These are phyloP conservation scores for Amphipoea oculea DNA, from an alignment of 2,888 invertebrate species.

Conservation along the genomic window DNA sequence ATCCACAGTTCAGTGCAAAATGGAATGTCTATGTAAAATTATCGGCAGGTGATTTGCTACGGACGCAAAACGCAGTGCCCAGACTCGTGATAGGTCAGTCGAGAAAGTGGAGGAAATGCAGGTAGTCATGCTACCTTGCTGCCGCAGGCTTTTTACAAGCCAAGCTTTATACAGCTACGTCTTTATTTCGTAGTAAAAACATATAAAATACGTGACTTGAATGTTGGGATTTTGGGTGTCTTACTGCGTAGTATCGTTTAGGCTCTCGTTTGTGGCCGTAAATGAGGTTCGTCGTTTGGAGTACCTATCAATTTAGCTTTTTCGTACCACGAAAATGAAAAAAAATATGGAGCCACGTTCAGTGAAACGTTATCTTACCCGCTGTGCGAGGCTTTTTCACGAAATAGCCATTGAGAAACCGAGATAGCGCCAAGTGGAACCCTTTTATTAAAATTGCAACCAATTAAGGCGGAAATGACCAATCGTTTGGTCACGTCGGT, in stretches of 20 bases:
- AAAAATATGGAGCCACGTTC: slow-evolving; percentile 1
- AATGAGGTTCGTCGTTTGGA: slow-evolving; percentile 45
- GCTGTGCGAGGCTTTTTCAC: slow-evolving; percentile 9
- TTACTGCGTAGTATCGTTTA: slow-evolving; percentile 24
- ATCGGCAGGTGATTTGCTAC: slow-evolving; percentile 65
- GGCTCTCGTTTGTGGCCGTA: slow-evolving; percentile 26
- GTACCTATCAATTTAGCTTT: slow-evolving; percentile 38
- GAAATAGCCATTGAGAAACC: slow-evolving; percentile 16
- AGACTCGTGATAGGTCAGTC: slow-evolving; percentile 82
- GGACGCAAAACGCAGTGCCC: slow-evolving; percentile 70
- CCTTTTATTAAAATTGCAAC: slow-evolving; percentile 61
- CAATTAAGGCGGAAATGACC: slow-evolving; percentile 77
- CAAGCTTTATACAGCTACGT: slow-evolving; percentile 32
- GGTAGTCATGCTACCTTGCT: slow-evolving; percentile 59
- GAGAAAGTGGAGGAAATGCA: slow-evolving; percentile 78
- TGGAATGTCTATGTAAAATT: slow-evolving; percentile 63
- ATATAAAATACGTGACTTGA: slow-evolving; percentile 50
- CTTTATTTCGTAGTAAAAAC: slow-evolving; percentile 41
- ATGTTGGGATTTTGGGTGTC: slow-evolving; percentile 24
- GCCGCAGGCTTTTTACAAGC: slow-evolving; percentile 51
- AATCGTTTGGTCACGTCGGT: slow-evolving; percentile 73
- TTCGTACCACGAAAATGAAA: slow-evolving; percentile 22
- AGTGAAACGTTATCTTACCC: slow-evolving; percentile 17
- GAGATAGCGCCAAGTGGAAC: slow-evolving; percentile 24
- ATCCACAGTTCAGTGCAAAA: slow-evolving; percentile 24